Evolutionary conservation across 2,113 vertebrate species (phyloP).

Genomic region (Silurus meridionalis): DNA sequence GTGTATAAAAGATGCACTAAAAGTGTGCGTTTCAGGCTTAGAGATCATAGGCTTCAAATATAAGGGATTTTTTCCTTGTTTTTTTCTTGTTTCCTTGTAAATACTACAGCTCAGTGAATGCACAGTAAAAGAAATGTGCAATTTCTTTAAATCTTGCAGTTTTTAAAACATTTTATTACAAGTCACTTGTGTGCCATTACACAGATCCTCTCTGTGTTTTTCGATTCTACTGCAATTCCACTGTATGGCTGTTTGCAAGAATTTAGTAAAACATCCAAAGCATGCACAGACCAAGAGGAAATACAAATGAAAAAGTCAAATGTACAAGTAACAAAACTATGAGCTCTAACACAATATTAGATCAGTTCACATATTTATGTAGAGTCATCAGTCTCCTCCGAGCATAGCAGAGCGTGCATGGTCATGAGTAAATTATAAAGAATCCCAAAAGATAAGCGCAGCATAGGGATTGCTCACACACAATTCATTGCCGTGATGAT

Average conservation of each 20-base stretch:
- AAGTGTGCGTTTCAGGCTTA: background rate
- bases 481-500: constrained; percentile 10
- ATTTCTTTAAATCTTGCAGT: too few species aligned
- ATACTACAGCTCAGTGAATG: background rate
- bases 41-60: background rate
- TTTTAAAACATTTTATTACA: too few species aligned
- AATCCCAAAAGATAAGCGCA: background rate
- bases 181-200: background rate
- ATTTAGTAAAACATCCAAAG: background rate
- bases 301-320: background rate
- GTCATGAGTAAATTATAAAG: background rate
- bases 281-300: background rate
- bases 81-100: background rate
- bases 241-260: background rate
- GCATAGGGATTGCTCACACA: background rate
- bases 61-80: background rate
- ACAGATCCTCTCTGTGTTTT: background rate
- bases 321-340: background rate
- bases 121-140: background rate
- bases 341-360: background rate
- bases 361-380: background rate
- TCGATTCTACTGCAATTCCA: background rate
- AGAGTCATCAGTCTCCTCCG: background rate
- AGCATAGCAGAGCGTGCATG: background rate
- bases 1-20: background rate